Evolutionary conservation across 2,888 invertebrate species (phyloP).

Genomic region (Acleris sparsana): DNA sequence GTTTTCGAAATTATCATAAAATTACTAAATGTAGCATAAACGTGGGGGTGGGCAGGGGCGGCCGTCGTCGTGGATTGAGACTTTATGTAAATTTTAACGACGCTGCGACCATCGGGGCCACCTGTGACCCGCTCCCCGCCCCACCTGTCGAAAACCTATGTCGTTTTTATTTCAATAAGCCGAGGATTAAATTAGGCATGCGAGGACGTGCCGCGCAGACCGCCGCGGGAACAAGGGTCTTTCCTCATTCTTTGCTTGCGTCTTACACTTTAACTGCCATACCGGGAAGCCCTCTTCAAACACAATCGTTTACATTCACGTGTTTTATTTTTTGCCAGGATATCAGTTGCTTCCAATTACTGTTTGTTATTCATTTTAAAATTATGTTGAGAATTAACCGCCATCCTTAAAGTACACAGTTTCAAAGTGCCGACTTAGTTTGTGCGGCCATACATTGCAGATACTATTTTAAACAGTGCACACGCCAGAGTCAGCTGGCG

Average conservation of each 20-base stretch:
- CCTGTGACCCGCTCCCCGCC: slow-evolving; percentile 73
- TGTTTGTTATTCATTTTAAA: too few relatives aligned
- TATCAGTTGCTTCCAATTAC: too few relatives aligned
- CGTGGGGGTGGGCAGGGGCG: slow-evolving; percentile 78
- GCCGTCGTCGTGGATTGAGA: slow-evolving; percentile 81
- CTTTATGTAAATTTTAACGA: slow-evolving; percentile 85
- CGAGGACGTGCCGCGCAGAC: slow-evolving; percentile 70
- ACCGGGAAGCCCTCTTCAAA: slow-evolving; percentile 41
- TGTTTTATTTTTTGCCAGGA: not conserved
- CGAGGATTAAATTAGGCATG: slow-evolving; percentile 81
- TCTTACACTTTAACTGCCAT: slow-evolving; percentile 47
- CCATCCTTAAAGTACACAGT: not conserved
- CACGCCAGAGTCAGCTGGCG: slow-evolving; percentile 2
- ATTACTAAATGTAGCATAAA: slow-evolving; percentile 84
- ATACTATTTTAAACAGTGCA: slow-evolving; percentile 5
- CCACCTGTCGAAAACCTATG: slow-evolving; percentile 83
- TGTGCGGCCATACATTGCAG: slow-evolving; percentile 16
- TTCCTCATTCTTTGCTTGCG: slow-evolving; percentile 56
- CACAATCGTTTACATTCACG: slow-evolving; percentile 5
- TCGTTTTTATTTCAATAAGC: slow-evolving; percentile 83
- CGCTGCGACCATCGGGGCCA: slow-evolving; percentile 82
- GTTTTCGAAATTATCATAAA: slow-evolving; percentile 84
- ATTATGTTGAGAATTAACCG: not conserved
- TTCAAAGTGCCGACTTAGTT: not conserved
- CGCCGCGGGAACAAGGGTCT: slow-evolving; percentile 51